These are phyloP conservation scores for Ptilodon capucinus DNA, from an alignment of 2,888 invertebrate species.

Conservation along the genomic window DNA sequence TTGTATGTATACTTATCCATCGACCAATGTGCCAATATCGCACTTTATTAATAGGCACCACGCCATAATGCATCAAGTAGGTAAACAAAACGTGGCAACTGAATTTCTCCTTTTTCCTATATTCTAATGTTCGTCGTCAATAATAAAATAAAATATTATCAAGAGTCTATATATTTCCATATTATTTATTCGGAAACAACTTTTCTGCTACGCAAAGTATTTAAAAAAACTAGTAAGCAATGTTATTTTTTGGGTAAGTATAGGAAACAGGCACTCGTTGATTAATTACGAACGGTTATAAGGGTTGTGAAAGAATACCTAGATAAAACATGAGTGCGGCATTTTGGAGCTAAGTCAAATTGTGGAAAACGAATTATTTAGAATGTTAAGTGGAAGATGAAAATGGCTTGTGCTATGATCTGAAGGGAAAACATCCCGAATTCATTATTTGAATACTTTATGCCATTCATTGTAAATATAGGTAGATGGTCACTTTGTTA, in stretches of 20 bases:
- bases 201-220: too few relatives aligned
- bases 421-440: neutral
- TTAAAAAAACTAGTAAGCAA: too few relatives aligned
- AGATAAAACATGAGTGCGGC: neutral
- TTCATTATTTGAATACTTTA: neutral
- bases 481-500: neutral
- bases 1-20: too few relatives aligned
- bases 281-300: neutral
- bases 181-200: too few relatives aligned
- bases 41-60: too few relatives aligned
- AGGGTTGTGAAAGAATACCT: slow-evolving; percentile 9
- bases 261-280: neutral
- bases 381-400: neutral
- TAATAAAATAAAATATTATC: too few relatives aligned
- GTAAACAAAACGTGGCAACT: too few relatives aligned
- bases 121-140: too few relatives aligned
- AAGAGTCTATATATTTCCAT: too few relatives aligned
- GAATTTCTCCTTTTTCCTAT: too few relatives aligned
- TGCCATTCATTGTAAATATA: neutral
- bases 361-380: slow-evolving; percentile 1
- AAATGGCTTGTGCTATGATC: neutral
- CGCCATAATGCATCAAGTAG: too few relatives aligned
- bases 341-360: neutral
- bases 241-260: neutral
- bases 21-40: too few relatives aligned